Conservation (phyloP, 2,113 vertebrate genomes). For the Nesoenas mayeri region DNA sequence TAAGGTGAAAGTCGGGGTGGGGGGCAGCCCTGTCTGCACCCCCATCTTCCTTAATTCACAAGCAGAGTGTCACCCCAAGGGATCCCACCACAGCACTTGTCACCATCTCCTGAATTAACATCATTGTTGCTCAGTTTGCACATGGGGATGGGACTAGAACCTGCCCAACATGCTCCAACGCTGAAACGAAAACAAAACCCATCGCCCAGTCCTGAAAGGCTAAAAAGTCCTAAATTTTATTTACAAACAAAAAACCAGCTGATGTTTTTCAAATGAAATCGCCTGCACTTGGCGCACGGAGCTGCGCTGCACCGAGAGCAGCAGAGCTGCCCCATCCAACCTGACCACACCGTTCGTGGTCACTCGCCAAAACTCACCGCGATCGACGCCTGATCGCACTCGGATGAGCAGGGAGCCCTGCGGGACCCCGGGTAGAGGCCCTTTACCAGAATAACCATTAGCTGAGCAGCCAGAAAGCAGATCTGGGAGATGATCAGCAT, state of each 20-base stretch:
- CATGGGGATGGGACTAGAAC: neutral
- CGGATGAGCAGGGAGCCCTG: rapidly evolving
- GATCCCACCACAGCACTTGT: rapidly evolving
- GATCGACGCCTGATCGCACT: rapidly evolving
- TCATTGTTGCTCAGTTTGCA: rapidly evolving
- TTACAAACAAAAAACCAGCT: neutral
- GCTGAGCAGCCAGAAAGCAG: neutral
- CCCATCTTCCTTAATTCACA: neutral
- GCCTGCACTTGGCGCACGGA: rapidly evolving
- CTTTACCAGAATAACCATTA: conserved; percentile 22
- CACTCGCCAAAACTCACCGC: neutral
- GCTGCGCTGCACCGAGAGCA: rapidly evolving
- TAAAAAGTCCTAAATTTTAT: neutral
- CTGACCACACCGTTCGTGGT: rapidly evolving
- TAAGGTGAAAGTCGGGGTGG: neutral
- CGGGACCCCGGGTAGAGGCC: neutral
- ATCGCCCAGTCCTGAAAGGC: neutral
- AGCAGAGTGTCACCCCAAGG: neutral
- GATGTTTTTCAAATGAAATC: neutral
- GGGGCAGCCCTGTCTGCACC: neutral
- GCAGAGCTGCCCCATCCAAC: neutral
- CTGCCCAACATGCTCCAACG: rapidly evolving
- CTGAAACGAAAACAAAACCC: too few relatives aligned
- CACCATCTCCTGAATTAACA: rapidly evolving
- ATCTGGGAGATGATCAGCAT: neutral